Conservation (phyloP, 64 coral and sea anemone species). For the Montipora foliosa region DNA sequence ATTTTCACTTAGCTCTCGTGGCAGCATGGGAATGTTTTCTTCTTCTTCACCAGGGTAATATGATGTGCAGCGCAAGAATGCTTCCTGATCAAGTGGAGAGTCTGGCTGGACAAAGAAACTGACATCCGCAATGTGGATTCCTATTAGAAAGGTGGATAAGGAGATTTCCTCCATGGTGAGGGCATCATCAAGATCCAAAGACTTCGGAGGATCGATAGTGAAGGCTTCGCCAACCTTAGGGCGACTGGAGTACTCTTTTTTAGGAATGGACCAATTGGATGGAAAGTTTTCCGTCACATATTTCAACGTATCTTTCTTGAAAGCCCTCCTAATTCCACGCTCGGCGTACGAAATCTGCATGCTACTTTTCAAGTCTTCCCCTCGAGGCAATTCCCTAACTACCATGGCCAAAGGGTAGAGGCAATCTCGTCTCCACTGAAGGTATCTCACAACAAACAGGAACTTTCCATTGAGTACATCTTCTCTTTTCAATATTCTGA, state of each 20-base stretch:
- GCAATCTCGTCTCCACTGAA: slow-evolving; percentile 75
- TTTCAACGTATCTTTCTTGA: slow-evolving; percentile 35
- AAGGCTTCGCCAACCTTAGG: slow-evolving; percentile 39
- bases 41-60: slow-evolving; percentile 71
- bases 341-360: slow-evolving; percentile 75
- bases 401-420: slow-evolving; percentile 59
- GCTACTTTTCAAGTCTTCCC: slow-evolving; percentile 50
- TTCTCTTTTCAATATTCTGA: slow-evolving; percentile 58
- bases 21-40: slow-evolving; percentile 80
- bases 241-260: slow-evolving; percentile 43
- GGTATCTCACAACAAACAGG: slow-evolving; percentile 78
- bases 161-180: slow-evolving; percentile 48
- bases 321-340: slow-evolving; percentile 44
- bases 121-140: slow-evolving; percentile 91
- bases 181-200: slow-evolving; percentile 89
- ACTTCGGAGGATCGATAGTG: slow-evolving; percentile 82
- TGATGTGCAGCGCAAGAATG: slow-evolving; percentile 61
- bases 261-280: slow-evolving; percentile 53
- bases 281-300: slow-evolving; percentile 33
- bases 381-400: slow-evolving; percentile 44
- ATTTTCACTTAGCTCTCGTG: slow-evolving; percentile 75
- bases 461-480: slow-evolving; percentile 67
- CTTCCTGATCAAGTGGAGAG: slow-evolving; percentile 77
- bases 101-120: slow-evolving; percentile 81
- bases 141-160: slow-evolving; percentile 38